Evolutionary conservation across 2,113 vertebrate species (phyloP).

Genomic region (Sus scrofa): T2T-Sscrofa CM000829.6:45793001-45793500

Average conservation of each 20-base stretch:
- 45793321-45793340: background rate
- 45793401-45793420: conserved; percentile 29
- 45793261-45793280: background rate
- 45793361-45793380: background rate
- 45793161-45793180: background rate
- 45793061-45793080: background rate
- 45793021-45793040: background rate
- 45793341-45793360: background rate
- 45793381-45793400: background rate
- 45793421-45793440: background rate
- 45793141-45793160: background rate
- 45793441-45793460: background rate
- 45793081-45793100: background rate
- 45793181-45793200: conserved; percentile 20
- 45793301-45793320: background rate
- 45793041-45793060: background rate
- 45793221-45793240: background rate
- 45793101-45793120: background rate
- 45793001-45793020: background rate
- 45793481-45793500: background rate
- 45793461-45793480: background rate
- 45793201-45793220: background rate
- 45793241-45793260: conserved; percentile 23
- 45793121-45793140: background rate
- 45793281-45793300: background rate